phyloP scores from a whole-genome alignment of 2,113 vertebrate species.

The Pongo abelii region DNA sequence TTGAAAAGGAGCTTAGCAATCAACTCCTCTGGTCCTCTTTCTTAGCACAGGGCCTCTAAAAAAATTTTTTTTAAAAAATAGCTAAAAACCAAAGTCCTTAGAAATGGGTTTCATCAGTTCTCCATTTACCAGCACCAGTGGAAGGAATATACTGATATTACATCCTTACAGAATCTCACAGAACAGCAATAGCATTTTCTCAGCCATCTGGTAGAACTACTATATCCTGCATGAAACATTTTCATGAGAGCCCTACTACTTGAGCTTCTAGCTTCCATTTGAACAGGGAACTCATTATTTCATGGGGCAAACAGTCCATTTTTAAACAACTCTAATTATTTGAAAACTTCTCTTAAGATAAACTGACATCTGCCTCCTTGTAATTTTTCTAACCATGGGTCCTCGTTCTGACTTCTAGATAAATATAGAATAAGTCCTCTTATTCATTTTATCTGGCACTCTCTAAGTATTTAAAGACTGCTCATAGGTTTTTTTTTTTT shows the following conservation, averaged over 20 bases:
- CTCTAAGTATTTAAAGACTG: not conserved
- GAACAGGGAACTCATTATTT: not conserved
- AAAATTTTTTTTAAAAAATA: not conserved
- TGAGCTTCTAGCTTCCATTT: not conserved
- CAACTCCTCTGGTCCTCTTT: not conserved
- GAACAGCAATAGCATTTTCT: not conserved
- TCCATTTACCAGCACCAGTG: not conserved
- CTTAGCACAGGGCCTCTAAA: not conserved
- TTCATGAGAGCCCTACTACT: not conserved
- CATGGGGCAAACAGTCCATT: not conserved
- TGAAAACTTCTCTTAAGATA: not conserved
- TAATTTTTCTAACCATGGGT: not conserved
- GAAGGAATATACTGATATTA: not conserved
- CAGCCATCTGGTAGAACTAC: not conserved
- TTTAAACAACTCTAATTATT: not conserved
- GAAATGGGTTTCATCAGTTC: not conserved
- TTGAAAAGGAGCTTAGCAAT: not conserved
- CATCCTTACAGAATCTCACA: not conserved
- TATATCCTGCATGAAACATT: not conserved
- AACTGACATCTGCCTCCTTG: not conserved
- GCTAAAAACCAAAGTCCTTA: not conserved
- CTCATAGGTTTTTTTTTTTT: too few species aligned
- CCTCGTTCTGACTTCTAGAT: not conserved
- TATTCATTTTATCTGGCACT: not conserved
- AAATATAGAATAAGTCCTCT: not conserved